Conservation (phyloP, 2,113 vertebrate genomes). For the Chinchilla lanigera region DNA sequence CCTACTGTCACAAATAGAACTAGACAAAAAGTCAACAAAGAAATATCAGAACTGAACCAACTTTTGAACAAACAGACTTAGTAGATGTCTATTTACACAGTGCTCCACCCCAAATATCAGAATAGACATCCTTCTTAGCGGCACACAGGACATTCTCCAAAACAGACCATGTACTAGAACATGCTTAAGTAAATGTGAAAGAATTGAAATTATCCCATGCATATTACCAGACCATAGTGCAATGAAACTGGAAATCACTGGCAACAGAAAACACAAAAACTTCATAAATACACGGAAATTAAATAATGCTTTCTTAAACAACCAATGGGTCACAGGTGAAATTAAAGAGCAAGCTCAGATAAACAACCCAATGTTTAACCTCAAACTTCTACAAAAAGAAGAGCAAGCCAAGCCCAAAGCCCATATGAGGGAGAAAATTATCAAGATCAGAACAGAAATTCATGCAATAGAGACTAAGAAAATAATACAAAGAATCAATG, state of each 20-base stretch:
- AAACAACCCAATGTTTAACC: not conserved
- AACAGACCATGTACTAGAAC: not conserved
- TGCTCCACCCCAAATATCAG: not conserved
- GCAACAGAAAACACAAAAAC: not conserved
- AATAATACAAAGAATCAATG: not conserved
- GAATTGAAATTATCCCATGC: not conserved
- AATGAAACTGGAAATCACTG: not conserved
- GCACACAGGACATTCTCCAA: not conserved
- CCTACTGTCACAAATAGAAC: not conserved
- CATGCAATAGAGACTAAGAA: not conserved
- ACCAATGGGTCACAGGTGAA: not conserved
- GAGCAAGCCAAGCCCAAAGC: not conserved
- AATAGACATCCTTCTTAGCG: not conserved
- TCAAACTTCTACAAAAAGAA: not conserved
- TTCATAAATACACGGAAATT: not conserved
- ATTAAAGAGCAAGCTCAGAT: not conserved
- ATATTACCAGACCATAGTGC: not conserved
- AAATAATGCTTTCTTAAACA: not conserved
- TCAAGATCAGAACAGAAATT: not conserved
- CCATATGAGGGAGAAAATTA: not conserved
- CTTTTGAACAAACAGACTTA: not conserved
- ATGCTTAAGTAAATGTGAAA: not conserved
- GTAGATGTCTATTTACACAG: not conserved
- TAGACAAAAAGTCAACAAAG: no score
- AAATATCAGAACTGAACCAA: no score